Evolutionary conservation across 2,113 vertebrate genomes (phyloP), one percentile per base, ranked within the genome.

Genomic region (Orthonyx spaldingii): DNA sequence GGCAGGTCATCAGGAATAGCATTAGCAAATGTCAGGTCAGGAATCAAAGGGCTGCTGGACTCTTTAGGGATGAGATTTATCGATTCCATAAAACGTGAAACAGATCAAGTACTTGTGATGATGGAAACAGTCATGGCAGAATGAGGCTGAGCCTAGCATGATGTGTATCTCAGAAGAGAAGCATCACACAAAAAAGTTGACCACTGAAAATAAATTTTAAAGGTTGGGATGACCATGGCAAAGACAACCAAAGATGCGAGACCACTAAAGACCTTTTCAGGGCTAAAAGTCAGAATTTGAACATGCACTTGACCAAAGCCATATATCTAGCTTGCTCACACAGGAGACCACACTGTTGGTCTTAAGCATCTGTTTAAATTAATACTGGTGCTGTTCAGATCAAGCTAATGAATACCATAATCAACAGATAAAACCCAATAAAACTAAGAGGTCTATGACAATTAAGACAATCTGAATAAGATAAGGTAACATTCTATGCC

Each of bases 11-110:
- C 98, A 98, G 97, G 97, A 98, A 98, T 94, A 97, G 98, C 97
- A 98, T 98, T 98, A 98, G 98, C 97, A 97, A 98, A 98, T 98
- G 98, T 98, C 97, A 98, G 98, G 98, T 98, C 97, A 97, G 97
- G 97, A 98, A 98, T 98, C 98, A 98, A 98, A 98, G 97, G 97
- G 96, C 95, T 98, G 97, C 97, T 98, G 97, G 97, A 98, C 97
- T 97, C 97, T 98, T 98, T 97, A 98, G 98, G 98, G 98, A 98
- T 98, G 96, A 98, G 98, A 97, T 97, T 98, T 98, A 98, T 98
- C 79, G 98, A 98, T 98, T 97, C 96, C 96, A 97, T 97, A 98
- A 98, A 98, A 98, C 71, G 84, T 96, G 98, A 98, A 98, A 98
- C 96, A 97, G 98, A 98, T 98, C 98, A 98, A 98, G 97, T 97